Percentiles rank a stretch among this genome's conserved stretches.
Evolutionary conservation across 2,113 vertebrate species (phyloP).

Genomic region (Bubo scandiacus): DNA sequence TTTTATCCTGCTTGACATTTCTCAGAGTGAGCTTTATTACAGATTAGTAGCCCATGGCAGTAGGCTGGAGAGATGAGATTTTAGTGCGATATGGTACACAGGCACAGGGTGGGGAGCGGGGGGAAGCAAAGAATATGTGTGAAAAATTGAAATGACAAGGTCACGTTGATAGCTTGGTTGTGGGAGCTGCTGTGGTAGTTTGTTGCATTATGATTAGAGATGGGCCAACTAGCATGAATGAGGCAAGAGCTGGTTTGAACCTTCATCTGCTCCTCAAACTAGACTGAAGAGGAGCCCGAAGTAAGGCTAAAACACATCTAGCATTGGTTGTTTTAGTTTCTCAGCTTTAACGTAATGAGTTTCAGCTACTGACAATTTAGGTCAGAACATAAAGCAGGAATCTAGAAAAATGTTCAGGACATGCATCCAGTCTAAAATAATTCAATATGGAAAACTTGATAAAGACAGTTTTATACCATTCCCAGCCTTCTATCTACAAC

Average conservation of each 20-base stretch:
- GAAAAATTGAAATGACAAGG: slow-evolving; percentile 57
- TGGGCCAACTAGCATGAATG: not conserved
- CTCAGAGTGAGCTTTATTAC: slow-evolving; percentile 9
- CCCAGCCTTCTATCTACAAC: slow-evolving; percentile 1
- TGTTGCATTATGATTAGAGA: slow-evolving; percentile 25
- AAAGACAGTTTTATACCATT: slow-evolving; percentile 44
- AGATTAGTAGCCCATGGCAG: slow-evolving; percentile 20
- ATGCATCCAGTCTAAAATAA: slow-evolving; percentile 9
- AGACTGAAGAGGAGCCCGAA: not conserved
- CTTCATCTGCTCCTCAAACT: not conserved
- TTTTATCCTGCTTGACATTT: slow-evolving; percentile 22
- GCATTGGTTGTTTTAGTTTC: not conserved
- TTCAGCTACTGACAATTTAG: not conserved
- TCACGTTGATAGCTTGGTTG: slow-evolving; percentile 31
- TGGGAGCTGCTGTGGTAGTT: not conserved
- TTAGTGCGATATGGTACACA: not conserved
- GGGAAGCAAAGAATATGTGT: not conserved
- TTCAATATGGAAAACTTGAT: slow-evolving; percentile 2
- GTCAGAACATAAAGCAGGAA: not conserved
- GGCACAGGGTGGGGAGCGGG: not conserved
- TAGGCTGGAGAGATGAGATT: slow-evolving; percentile 45
- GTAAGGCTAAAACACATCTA: not conserved
- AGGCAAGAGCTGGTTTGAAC: not conserved
- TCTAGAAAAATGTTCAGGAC: not conserved
- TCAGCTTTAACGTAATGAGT: not conserved